phyloP scores from a whole-genome alignment of 2,113 vertebrate genomes.

The Myiagra hebetior region DNA sequence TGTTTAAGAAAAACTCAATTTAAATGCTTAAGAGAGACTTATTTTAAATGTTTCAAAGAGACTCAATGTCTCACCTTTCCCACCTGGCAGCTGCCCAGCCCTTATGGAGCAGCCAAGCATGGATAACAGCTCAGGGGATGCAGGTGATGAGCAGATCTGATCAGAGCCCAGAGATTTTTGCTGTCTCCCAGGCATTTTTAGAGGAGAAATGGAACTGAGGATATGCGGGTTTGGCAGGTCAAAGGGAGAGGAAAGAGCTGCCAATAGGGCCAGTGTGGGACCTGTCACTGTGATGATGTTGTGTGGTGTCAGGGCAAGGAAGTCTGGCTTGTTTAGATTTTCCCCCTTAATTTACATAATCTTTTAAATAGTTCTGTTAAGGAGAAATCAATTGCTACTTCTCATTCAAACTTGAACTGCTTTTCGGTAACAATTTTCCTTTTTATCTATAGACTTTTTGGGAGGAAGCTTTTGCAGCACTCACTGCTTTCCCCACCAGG shows the following conservation, averaged over 20 bases:
- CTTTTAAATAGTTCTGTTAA: neutral
- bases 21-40: no score
- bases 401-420: neutral
- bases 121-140: neutral
- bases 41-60: no score
- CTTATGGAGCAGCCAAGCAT: neutral
- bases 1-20: no score
- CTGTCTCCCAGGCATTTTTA: neutral
- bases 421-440: neutral
- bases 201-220: neutral
- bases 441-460: neutral
- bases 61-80: neutral
- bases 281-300: neutral
- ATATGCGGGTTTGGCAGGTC: neutral
- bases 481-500: fast-evolving
- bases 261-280: fast-evolving
- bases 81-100: neutral
- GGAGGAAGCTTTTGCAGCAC: neutral
- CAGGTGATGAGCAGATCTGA: neutral
- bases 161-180: neutral
- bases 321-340: neutral
- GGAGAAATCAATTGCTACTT: neutral
- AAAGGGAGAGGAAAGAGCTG: neutral
- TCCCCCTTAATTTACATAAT: neutral
- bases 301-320: neutral